phyloP scores from a whole-genome alignment of 2,888 invertebrate species.

The Arenicola marina region DNA sequence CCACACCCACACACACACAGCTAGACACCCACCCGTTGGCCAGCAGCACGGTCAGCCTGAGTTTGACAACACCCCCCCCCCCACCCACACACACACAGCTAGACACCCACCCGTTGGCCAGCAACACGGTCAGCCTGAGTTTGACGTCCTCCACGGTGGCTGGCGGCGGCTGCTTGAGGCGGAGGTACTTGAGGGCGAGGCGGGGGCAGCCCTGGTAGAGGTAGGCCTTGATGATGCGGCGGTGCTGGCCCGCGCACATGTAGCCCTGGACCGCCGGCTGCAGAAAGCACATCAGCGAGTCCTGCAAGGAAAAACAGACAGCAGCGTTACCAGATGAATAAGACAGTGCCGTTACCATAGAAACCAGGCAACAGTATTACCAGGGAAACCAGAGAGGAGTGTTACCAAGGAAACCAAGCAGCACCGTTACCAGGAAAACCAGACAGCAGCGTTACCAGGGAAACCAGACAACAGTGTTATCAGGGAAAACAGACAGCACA shows the following conservation, averaged over 20 bases:
- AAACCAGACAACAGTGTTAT: too few relatives aligned
- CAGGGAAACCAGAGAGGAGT: too few relatives aligned
- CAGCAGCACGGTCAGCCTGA: too few relatives aligned
- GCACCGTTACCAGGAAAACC: too few relatives aligned
- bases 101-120: slow-evolving; percentile 66
- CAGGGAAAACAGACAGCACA: too few relatives aligned
- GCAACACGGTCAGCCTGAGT: slow-evolving; percentile 67
- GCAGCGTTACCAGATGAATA: neutral
- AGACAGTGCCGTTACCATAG: too few relatives aligned
- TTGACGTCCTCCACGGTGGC: slow-evolving; percentile 65
- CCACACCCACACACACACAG: too few relatives aligned
- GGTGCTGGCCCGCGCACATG: slow-evolving; percentile 76
- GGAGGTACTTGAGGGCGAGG: slow-evolving; percentile 74
- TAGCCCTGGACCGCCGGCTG: slow-evolving; percentile 69
- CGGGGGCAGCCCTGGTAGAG: slow-evolving; percentile 73
- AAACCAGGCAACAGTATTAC: too few relatives aligned
- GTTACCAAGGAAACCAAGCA: too few relatives aligned
- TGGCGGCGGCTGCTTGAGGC: slow-evolving; percentile 68
- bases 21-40: too few relatives aligned
- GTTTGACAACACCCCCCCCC: too few relatives aligned
- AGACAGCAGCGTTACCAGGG: too few relatives aligned
- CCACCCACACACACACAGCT: neutral
- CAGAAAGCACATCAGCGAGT: slow-evolving; percentile 71
- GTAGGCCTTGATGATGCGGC: slow-evolving; percentile 69
- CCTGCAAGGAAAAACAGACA: slow-evolving; percentile 61